Evolutionary conservation across 2,113 vertebrate genomes (phyloP).

Genomic region (Odobenus rosmarus): DNA sequence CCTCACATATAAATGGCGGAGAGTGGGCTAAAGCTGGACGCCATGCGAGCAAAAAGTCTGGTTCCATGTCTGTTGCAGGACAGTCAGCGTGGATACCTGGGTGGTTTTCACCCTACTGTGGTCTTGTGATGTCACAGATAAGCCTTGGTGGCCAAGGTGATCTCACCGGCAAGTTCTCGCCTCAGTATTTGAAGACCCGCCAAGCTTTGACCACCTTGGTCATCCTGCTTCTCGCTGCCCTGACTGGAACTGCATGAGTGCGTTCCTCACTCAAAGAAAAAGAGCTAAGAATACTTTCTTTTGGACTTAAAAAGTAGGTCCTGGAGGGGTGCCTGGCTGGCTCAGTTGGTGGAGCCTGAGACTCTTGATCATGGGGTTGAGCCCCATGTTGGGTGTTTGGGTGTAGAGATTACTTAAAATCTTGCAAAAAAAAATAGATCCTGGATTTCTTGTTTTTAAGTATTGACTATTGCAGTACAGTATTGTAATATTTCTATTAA

Average conservation of each 20-base stretch:
- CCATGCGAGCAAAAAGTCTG: neutral
- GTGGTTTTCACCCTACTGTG: neutral
- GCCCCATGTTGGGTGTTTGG: neutral
- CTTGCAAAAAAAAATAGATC: neutral
- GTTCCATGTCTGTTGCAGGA: neutral
- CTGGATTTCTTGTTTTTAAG: slow-evolving; percentile 1
- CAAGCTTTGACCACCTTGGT: neutral
- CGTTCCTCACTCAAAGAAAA: neutral
- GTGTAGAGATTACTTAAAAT: neutral
- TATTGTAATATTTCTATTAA: neutral
- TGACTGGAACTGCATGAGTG: neutral
- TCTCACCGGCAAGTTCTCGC: neutral
- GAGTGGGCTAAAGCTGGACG: neutral
- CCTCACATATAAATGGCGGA: neutral
- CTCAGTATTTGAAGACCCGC: neutral
- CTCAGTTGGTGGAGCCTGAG: neutral
- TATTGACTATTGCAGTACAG: neutral
- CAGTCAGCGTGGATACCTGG: neutral
- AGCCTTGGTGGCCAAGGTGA: neutral
- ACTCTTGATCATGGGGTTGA: neutral
- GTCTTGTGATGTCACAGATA: neutral
- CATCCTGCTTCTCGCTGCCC: neutral
- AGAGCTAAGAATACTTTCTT: neutral
- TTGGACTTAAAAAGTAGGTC: neutral
- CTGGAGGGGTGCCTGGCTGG: neutral